A percentile compares a stretch with the other conserved stretches of the same genome.
phyloP scores from a whole-genome alignment of 2,888 invertebrate genomes.

The Plagiodera versicolora region DNA sequence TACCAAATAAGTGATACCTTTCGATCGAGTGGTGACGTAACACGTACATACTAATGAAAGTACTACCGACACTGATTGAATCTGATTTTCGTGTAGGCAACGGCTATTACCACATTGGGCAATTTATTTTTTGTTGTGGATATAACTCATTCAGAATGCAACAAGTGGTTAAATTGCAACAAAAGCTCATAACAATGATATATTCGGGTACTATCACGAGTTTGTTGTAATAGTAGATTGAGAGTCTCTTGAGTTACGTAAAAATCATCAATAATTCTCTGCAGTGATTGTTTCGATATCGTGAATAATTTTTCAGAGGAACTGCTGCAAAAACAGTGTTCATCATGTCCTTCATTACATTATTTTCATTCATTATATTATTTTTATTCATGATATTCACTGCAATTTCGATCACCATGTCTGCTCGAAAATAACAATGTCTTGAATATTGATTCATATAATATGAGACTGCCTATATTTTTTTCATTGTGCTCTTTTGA shows the following conservation, averaged over 20 bases:
- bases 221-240: background rate
- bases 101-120: background rate
- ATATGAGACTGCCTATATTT: too few relatives aligned
- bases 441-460: too few relatives aligned
- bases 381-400: too few relatives aligned
- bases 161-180: background rate
- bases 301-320: too few relatives aligned
- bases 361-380: too few relatives aligned
- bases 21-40: background rate
- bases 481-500: too few relatives aligned
- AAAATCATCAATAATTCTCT: too few relatives aligned
- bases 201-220: background rate
- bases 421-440: too few relatives aligned
- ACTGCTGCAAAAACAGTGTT: too few relatives aligned
- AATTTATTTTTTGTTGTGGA: background rate
- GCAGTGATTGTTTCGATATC: too few relatives aligned
- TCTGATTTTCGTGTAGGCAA: background rate
- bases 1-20: background rate
- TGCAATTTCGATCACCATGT: too few relatives aligned
- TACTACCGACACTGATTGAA: background rate
- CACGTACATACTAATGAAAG: background rate
- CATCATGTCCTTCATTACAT: too few relatives aligned
- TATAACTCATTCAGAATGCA: background rate
- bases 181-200: background rate
- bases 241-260: background rate